Percentiles rank a stretch among this genome's conserved stretches.
Evolutionary conservation across 2,113 vertebrate genomes (phyloP).

Genomic region (Pomatostomus ruficeps): DNA sequence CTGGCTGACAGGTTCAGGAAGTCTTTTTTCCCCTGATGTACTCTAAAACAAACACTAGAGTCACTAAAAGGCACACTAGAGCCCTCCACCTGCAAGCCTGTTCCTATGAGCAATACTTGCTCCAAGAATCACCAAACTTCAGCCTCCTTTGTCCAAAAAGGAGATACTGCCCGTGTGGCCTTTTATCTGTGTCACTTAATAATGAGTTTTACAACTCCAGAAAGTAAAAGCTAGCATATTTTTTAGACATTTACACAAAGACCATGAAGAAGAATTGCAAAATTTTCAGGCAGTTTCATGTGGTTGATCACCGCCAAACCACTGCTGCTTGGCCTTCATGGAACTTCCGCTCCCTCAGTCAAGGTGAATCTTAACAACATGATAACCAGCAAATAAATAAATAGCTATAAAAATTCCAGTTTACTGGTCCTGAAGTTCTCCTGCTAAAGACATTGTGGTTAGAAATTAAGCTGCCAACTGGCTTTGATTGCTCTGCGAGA

Average conservation of each 20-base stretch:
- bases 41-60: neutral
- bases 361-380: neutral
- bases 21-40: neutral
- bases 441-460: neutral
- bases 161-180: neutral
- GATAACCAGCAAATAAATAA: neutral
- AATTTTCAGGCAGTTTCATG: neutral
- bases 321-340: neutral
- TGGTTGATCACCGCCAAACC: neutral
- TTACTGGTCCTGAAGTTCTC: neutral
- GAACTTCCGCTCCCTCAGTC: neutral
- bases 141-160: neutral
- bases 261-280: neutral
- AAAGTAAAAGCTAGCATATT: neutral
- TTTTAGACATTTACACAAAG: neutral
- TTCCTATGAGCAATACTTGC: neutral
- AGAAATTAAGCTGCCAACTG: neutral
- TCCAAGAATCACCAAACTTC: neutral
- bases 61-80: neutral
- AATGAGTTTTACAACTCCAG: neutral
- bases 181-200: neutral
- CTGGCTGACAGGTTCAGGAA: neutral
- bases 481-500: neutral
- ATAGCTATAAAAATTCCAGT: neutral
- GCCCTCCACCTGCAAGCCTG: rapidly evolving